Evolutionary conservation across 2,888 invertebrate species (phyloP), one percentile per base, ranked within the genome.

Genomic region (Chalcis sispes): DNA sequence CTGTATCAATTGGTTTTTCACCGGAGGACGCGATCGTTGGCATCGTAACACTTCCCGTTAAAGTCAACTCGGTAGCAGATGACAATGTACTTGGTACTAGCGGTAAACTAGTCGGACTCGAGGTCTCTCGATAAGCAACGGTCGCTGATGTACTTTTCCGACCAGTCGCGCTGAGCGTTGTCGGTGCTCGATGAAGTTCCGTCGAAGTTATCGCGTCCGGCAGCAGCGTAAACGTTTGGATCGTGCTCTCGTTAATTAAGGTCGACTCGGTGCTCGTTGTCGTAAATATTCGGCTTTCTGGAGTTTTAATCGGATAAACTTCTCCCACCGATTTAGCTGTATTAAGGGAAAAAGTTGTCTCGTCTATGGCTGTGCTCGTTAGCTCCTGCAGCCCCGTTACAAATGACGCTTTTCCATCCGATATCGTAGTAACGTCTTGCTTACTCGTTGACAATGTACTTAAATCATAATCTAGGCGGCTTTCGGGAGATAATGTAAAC

Each of bases 321-420:
- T 62, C n/a, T 0, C 15, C 27, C 1, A 70, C 58, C 20, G 58
- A 58, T 58, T 75, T 59, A 3, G 67, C 62, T 0, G 64, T 42
- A n/a, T 62, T 65, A 3, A 65, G n/a, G 5, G 65, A 29, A 13
- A 64, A 75, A 2, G 58, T 61, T 13, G 65, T 66, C 13, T 66
- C 61, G 0, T 67, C 61, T 4, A 59, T 32, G 5, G 50, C 20
- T 20, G 50, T 4, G 4, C 18, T 20, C 13, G 46, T 46, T 8
- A 46, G 13, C 4, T n/a, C 46, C 13, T 25, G 4, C 13, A 8
- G 13, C 2, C 15, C 7, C 2, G 42, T 4, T 2, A 42, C 27
- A 15, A 59, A 18, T 5, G 46, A 20, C 40, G 20, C 15, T 42
- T 42, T 32, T 27, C 10, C 23, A 0, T 46, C 67, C 8, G 32